These are phyloP conservation scores for Smutsia temminckii DNA, from an alignment of 2,797 vertebrate genomes.

Conservation along the genomic window DNA sequence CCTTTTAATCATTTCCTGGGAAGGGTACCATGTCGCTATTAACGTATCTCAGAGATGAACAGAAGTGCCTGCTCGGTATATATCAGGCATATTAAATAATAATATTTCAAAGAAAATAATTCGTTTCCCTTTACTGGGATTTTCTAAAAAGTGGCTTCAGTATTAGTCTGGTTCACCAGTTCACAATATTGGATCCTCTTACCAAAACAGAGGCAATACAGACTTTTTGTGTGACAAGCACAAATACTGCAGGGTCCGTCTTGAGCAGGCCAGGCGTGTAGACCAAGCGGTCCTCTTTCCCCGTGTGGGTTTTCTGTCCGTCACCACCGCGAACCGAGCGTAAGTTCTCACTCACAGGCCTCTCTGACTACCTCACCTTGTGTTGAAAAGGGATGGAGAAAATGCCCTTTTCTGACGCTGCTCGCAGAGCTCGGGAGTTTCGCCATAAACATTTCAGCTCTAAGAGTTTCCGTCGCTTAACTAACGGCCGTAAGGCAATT, in stretches of 20 bases:
- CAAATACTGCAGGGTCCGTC: neutral
- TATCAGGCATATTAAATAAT: neutral
- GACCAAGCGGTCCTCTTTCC: neutral
- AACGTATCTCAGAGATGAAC: constrained; percentile 24
- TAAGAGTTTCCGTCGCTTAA: neutral
- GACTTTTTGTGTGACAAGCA: neutral
- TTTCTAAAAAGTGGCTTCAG: neutral
- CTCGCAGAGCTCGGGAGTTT: neutral
- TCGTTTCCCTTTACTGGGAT: neutral
- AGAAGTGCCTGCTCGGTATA: neutral
- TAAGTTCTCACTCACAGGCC: neutral
- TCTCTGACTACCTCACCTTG: neutral
- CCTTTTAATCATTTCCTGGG: constrained; percentile 67
- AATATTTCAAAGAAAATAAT: constrained; percentile 20
- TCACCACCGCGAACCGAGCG: neutral
- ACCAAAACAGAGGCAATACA: neutral
- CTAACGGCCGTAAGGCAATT: neutral
- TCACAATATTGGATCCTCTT: neutral
- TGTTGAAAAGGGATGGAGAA: neutral
- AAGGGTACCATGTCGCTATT: neutral
- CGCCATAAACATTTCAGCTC: neutral
- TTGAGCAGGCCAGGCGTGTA: neutral
- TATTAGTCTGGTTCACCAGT: neutral
- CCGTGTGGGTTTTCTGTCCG: accelerated
- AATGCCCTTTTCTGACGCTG: neutral